phyloP scores from a whole-genome alignment of 35 echinoderm and acorn worm genomes.

The Patiria miniata region DNA sequence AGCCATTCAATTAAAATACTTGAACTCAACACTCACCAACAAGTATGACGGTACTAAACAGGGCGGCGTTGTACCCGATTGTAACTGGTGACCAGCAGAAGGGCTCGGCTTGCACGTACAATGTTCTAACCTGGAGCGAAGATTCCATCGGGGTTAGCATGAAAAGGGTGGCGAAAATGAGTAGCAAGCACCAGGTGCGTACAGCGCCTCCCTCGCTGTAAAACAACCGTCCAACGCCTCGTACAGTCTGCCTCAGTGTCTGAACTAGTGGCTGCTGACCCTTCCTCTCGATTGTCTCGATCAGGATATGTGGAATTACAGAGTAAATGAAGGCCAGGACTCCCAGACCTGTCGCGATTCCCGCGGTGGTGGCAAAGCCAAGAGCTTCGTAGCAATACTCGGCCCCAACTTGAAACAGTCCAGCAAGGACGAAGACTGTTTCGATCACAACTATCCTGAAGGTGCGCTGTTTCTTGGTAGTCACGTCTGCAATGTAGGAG shows the following conservation, averaged over 20 bases:
- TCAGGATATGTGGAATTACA: neutral
- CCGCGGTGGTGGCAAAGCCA: neutral
- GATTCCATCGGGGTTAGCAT: neutral
- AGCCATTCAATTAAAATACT: no score
- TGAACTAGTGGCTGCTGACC: neutral
- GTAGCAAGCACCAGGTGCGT: neutral
- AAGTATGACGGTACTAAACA: neutral
- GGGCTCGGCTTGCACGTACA: neutral
- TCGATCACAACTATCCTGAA: conserved; percentile 48
- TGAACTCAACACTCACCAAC: neutral
- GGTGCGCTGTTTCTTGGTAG: conserved; percentile 39
- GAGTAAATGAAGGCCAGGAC: neutral
- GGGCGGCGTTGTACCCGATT: neutral
- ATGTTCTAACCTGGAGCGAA: neutral
- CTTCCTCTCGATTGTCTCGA: neutral
- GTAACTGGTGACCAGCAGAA: conserved; percentile 15
- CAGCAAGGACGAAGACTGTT: conserved; percentile 5
- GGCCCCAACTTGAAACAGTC: conserved; percentile 12
- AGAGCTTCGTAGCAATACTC: conserved; percentile 30
- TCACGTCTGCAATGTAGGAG: conserved; percentile 58
- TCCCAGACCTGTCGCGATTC: neutral
- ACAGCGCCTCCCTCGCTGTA: neutral
- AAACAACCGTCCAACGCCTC: neutral
- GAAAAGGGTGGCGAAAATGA: neutral
- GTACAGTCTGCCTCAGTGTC: neutral